phyloP scores from a whole-genome alignment of 2,888 invertebrate species.

The Pardosa pseudoannulata region DNA sequence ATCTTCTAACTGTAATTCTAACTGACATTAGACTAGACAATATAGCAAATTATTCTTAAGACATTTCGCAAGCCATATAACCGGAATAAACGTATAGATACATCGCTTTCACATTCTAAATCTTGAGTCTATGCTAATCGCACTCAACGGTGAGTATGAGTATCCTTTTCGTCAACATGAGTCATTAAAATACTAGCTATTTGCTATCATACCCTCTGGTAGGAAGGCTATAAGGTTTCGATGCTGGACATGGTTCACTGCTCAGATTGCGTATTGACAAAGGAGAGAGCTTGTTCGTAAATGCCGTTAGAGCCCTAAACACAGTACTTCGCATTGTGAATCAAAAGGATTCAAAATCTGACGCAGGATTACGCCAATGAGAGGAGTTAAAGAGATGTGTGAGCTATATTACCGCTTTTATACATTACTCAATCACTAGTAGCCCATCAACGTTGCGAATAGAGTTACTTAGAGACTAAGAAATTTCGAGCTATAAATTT shows the following conservation, averaged over 20 bases:
- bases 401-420: conserved; percentile 47
- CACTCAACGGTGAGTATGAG: not conserved
- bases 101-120: not conserved
- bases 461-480: too few species aligned
- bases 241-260: conserved; percentile 8
- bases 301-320: conserved; percentile 18
- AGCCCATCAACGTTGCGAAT: not conserved
- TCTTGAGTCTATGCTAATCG: not conserved
- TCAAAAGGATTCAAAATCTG: conserved; percentile 32
- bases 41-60: not conserved
- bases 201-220: not conserved
- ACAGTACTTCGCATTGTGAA: conserved; percentile 31
- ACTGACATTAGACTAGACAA: too few species aligned
- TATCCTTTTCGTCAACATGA: not conserved
- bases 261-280: conserved; percentile 35
- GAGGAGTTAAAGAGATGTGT: conserved; percentile 52
- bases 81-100: not conserved
- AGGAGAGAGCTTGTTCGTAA: not conserved
- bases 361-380: conserved; percentile 51
- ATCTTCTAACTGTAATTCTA: too few species aligned
- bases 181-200: conserved; percentile 34
- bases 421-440: conserved; percentile 36
- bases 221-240: conserved; percentile 22
- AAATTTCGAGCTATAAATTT: too few species aligned
- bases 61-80: not conserved